Evolutionary conservation across 2,888 invertebrate genomes (phyloP).

Genomic region (Lordiphosa fenestrarum): DNA sequence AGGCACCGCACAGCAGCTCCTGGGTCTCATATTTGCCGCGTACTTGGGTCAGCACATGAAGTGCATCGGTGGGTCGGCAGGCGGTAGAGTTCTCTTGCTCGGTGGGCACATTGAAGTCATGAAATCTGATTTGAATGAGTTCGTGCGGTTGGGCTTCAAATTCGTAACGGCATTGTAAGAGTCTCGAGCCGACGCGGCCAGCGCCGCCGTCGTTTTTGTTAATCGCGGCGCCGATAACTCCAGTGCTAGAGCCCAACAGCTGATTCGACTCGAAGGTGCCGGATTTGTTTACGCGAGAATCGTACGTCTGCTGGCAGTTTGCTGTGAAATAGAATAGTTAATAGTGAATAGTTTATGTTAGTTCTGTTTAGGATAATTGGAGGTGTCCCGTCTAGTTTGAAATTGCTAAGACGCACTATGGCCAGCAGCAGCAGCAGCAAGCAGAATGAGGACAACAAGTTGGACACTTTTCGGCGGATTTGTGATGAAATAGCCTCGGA

Average conservation of each 20-base stretch:
- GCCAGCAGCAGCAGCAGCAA: constrained; percentile 15
- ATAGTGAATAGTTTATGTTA: not conserved
- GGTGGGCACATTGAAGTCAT: constrained; percentile 78
- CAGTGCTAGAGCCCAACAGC: constrained; percentile 83
- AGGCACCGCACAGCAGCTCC: constrained; percentile 92
- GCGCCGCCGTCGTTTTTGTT: constrained; percentile 79
- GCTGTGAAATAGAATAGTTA: constrained; percentile 76
- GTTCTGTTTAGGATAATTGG: constrained; percentile 37
- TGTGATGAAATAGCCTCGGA: constrained; percentile 89
- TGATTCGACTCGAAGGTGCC: constrained; percentile 92
- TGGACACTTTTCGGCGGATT: constrained; percentile 88
- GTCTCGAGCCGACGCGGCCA: constrained; percentile 19
- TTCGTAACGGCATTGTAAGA: constrained; percentile 89
- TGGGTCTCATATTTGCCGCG: constrained; percentile 92
- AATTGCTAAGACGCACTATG: constrained; percentile 27
- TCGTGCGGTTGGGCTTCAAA: constrained; percentile 93
- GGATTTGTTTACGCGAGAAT: constrained; percentile 89
- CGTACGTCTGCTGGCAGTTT: constrained; percentile 89
- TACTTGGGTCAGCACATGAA: constrained; percentile 86
- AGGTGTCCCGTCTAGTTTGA: constrained; percentile 7
- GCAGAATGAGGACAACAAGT: constrained; percentile 84
- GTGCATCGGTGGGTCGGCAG: constrained; percentile 75
- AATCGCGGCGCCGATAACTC: constrained; percentile 72
- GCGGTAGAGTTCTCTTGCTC: constrained; percentile 71
- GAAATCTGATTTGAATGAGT: constrained; percentile 81